These are phyloP conservation scores for Corbicula japonica DNA, from an alignment of 2,888 invertebrate genomes.

Conservation along the genomic window DNA sequence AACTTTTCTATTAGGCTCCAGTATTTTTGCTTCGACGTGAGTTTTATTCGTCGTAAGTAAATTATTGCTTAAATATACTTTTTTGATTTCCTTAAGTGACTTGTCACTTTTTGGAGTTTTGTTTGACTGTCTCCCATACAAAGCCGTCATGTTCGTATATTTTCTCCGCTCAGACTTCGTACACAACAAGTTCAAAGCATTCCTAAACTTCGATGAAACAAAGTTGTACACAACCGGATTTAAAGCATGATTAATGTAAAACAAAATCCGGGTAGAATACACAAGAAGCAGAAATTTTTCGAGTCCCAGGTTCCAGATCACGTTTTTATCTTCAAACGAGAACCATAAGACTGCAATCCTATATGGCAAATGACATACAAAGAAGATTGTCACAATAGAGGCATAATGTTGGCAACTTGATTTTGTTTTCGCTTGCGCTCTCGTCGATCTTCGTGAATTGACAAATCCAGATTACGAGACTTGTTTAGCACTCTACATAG, in stretches of 20 bases:
- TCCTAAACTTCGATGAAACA: slow-evolving; percentile 62
- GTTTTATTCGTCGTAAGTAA: no score
- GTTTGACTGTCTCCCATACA: no score
- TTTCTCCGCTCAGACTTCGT: no score
- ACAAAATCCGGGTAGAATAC: slow-evolving; percentile 67
- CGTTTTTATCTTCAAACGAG: slow-evolving; percentile 57
- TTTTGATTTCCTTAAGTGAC: no score
- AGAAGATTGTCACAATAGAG: slow-evolving; percentile 69
- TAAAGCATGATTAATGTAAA: slow-evolving; percentile 82
- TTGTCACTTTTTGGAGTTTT: no score
- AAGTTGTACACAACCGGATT: slow-evolving; percentile 77
- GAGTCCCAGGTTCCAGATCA: slow-evolving; percentile 63
- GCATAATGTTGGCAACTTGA: slow-evolving; percentile 68
- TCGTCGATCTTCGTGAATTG: not conserved
- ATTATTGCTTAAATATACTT: no score
- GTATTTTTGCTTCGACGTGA: no score
- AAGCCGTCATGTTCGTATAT: no score
- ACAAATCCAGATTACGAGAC: slow-evolving; percentile 12
- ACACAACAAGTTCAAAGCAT: slow-evolving; percentile 15
- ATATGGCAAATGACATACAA: slow-evolving; percentile 72
- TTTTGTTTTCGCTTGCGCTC: slow-evolving; percentile 32
- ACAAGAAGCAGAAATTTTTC: slow-evolving; percentile 68
- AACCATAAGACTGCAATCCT: slow-evolving; percentile 72
- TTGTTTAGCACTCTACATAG: slow-evolving; percentile 35
- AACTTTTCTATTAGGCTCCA: no score